Conservation (phyloP, 2,113 vertebrate genomes). For the Phyllostomus discolor region DNA sequence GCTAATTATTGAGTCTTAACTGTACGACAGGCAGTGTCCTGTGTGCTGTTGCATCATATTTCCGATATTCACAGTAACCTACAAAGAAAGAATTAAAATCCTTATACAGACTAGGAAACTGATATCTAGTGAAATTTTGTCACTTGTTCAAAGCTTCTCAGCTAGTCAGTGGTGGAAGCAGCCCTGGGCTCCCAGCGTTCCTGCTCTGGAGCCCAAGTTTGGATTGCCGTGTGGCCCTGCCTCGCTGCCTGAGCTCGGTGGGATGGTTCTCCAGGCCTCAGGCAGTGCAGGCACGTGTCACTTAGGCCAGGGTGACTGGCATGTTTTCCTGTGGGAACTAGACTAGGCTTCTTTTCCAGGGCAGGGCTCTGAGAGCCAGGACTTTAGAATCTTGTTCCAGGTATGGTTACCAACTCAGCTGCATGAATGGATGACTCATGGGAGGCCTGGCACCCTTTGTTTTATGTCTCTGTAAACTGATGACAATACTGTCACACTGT, state of each 20-base stretch:
- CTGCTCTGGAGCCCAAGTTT: background rate
- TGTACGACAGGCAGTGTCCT: background rate
- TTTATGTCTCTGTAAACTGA: background rate
- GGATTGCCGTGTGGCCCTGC: background rate
- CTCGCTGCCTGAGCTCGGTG: rapidly evolving
- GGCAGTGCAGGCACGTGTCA: background rate
- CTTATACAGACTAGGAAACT: background rate
- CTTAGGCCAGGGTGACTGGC: background rate
- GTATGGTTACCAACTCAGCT: background rate
- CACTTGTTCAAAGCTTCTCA: background rate
- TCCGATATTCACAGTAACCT: background rate
- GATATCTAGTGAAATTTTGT: background rate
- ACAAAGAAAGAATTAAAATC: background rate
- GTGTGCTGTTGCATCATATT: background rate
- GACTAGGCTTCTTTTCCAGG: background rate
- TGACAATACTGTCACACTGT: background rate
- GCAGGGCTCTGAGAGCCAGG: background rate
- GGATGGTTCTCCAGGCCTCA: background rate
- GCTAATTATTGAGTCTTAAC: background rate
- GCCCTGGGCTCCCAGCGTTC: background rate
- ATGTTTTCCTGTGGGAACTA: background rate
- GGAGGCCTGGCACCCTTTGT: background rate
- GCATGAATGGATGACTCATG: background rate
- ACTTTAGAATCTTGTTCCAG: background rate
- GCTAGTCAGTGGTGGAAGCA: background rate